Percentiles rank a stretch among this genome's conserved stretches.
phyloP scores from a whole-genome alignment of 2,113 vertebrate species.

The Gorilla gorilla region DNA sequence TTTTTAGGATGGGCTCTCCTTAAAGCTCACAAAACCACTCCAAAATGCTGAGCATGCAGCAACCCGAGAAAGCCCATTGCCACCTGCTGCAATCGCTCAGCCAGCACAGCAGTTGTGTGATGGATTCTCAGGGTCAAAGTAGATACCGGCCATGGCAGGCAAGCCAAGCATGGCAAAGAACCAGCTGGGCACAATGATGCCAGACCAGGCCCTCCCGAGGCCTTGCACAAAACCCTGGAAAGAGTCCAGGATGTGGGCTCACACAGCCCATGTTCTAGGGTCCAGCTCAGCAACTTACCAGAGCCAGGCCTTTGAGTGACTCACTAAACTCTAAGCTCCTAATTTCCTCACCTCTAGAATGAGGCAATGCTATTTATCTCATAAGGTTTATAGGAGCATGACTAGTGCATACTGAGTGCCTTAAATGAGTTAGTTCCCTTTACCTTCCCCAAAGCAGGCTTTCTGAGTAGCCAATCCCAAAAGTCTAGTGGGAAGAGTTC shows the following conservation, averaged over 20 bases:
- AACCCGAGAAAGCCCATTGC: neutral
- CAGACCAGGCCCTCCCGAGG: accelerated
- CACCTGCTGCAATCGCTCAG: neutral
- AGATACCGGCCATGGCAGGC: accelerated
- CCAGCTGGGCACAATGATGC: neutral
- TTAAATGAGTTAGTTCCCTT: neutral
- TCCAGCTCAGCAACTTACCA: neutral
- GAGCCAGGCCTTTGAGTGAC: neutral
- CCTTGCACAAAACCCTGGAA: no score
- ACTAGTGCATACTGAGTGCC: neutral
- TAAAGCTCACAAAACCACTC: neutral
- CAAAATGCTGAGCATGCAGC: neutral
- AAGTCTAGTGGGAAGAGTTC: neutral
- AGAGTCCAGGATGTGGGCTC: neutral
- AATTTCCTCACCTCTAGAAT: neutral
- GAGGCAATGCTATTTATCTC: no score
- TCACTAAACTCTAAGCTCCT: neutral
- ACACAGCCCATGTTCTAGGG: neutral
- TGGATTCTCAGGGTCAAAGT: neutral
- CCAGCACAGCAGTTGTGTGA: accelerated
- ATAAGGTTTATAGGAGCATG: no score
- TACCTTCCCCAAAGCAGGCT: neutral
- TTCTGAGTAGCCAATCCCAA: neutral
- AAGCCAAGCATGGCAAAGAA: neutral
- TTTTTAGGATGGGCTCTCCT: neutral